Evolutionary conservation across 1,140 invertebrate species (phyloP), one percentile per base, ranked within the genome.

Genomic region (Phthorimaea operculella): DNA sequence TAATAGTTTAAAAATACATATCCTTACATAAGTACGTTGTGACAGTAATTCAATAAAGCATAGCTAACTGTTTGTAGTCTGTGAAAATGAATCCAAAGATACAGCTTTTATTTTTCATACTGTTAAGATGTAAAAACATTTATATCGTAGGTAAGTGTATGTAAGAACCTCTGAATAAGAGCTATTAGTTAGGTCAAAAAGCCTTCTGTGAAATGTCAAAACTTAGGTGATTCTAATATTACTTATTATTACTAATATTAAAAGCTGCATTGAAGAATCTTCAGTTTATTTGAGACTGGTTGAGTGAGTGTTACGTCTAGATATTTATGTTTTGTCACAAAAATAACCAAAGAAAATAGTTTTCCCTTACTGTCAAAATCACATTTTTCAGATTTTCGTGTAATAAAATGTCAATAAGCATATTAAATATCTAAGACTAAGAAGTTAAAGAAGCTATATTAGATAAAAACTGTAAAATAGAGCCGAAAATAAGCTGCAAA

Each of bases 81-180:
- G 55, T 60, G 54, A 57, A 60, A 62, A 53, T 55, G 44, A 57
- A 63, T 77, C 78, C 80, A 81, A 83, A 83, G 80, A 83, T 70
- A 61, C 79, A 77, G 75, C 70, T 81, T 75, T 79, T 81, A 79
- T 79, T 81, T 81, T 79, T 80, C 67, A 74, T 76, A 77, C 68
- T 55, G 59, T 44, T 72, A 77, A 79, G 64, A 28, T 76, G 70
- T 74, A 73, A 66, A 76, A 60, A 73, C 60, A 66, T 63, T 72
- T 12, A 50, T 47, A 14, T 28, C 21, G 48, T 50, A 68, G 56
- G 58, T 78, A 78, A 76, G 77, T 73, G 74, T 64, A 47, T 28
- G 11, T 33, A 28, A 50, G 48, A 50, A 28, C 21, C 21, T 28
- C 21, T 28, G 21, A 28, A 6, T 28, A 28, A 28, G 21, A 47